Conservation (phyloP, 2,113 vertebrate species). For the Clarias gariepinus region DNA sequence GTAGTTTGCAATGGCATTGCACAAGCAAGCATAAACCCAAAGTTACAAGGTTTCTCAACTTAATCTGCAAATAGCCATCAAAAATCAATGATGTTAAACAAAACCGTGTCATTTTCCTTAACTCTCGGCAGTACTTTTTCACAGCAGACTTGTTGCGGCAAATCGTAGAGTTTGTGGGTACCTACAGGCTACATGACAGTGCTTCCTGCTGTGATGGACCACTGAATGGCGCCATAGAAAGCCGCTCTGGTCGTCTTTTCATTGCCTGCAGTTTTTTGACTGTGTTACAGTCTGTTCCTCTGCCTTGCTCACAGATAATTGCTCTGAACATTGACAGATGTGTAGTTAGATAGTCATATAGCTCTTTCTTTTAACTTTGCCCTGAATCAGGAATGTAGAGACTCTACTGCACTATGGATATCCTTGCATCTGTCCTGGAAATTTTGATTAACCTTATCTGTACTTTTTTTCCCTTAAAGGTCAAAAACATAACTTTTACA, state of each 20-base stretch:
- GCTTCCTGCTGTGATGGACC: conserved; percentile 17
- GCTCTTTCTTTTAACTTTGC: not conserved
- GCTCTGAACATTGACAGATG: not conserved
- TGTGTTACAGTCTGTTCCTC: not conserved
- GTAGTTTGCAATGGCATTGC: not conserved
- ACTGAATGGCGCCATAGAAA: conserved; percentile 18
- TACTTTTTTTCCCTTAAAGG: not conserved
- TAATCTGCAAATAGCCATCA: not conserved
- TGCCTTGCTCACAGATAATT: conserved; percentile 16
- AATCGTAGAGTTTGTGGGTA: conserved; percentile 7
- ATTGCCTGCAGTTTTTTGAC: conserved; percentile 19
- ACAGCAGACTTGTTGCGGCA: conserved; percentile 6
- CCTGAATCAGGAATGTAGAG: not conserved
- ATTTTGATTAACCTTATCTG: not conserved
- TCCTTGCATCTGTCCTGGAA: not conserved
- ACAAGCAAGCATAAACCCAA: no score
- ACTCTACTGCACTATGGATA: not conserved
- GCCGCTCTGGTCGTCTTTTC: not conserved
- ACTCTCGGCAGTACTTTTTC: not conserved
- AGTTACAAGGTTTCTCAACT: not conserved
- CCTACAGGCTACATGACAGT: not conserved
- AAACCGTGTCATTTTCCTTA: not conserved
- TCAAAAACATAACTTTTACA: conserved; percentile 15
- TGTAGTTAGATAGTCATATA: not conserved
- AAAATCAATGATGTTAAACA: not conserved